Percentiles rank a stretch among this genome's conserved stretches.
Conservation (phyloP, 2,113 vertebrate species). For the Callionymus lyra region DNA sequence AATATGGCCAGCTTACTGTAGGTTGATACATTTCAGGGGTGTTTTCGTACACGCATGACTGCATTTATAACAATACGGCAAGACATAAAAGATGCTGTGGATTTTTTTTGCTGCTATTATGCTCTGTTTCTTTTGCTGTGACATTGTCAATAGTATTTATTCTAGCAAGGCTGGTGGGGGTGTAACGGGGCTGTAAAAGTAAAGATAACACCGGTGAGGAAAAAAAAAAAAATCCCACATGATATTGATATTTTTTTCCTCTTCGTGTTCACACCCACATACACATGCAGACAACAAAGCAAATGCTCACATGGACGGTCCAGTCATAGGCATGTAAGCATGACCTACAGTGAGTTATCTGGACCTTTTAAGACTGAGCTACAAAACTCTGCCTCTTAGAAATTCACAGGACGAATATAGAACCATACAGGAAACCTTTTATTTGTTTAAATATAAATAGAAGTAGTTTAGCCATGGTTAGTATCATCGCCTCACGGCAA, state of each 20-base stretch:
- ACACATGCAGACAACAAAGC: conserved; percentile 18
- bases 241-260: conserved; percentile 53
- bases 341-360: background rate
- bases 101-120: conserved; percentile 21
- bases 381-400: too few species aligned
- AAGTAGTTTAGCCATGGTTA: too few species aligned
- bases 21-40: conserved; percentile 38
- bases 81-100: conserved; percentile 27
- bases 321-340: background rate
- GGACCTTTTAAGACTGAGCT: conserved; percentile 5
- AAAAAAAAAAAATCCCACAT: conserved; percentile 20
- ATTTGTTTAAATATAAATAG: too few species aligned
- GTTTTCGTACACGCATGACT: too few species aligned
- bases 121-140: conserved; percentile 27
- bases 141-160: conserved; percentile 42
- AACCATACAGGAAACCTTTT: too few species aligned
- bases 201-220: conserved; percentile 29
- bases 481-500: too few species aligned
- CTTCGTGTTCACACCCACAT: conserved; percentile 39
- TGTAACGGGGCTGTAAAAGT: conserved; percentile 49
- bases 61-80: conserved; percentile 1
- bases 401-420: too few species aligned
- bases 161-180: conserved; percentile 36
- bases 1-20: conserved; percentile 13
- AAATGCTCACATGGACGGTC: background rate